Conservation (phyloP, 2,888 invertebrate species). For the Philereme vetulata region DNA sequence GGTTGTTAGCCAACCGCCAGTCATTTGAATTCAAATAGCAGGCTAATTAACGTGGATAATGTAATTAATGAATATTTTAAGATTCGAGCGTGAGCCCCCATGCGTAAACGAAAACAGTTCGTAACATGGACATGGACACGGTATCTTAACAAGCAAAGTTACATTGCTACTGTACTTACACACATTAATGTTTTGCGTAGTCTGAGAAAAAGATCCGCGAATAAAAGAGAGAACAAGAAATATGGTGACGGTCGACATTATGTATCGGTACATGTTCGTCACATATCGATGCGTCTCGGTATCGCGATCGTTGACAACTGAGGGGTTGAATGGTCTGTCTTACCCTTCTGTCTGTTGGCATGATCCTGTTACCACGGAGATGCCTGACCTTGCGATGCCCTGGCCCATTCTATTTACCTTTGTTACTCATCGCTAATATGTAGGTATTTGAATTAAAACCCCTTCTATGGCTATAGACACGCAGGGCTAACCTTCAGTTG, state of each 20-base stretch:
- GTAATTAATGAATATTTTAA: slow-evolving; percentile 37
- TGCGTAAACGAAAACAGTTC: slow-evolving; percentile 34
- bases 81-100: slow-evolving; percentile 30
- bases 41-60: slow-evolving; percentile 35
- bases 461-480: slow-evolving; percentile 1
- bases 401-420: slow-evolving; percentile 65
- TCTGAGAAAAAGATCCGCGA: slow-evolving; percentile 72
- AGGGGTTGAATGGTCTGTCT: slow-evolving; percentile 35
- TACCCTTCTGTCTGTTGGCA: slow-evolving; percentile 52
- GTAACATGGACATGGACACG: slow-evolving; percentile 9
- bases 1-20: slow-evolving; percentile 23
- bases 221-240: slow-evolving; percentile 49
- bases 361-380: slow-evolving; percentile 70
- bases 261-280: slow-evolving; percentile 33
- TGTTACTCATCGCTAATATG: slow-evolving; percentile 50
- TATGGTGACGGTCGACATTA: slow-evolving; percentile 41
- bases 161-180: slow-evolving; percentile 80
- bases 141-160: slow-evolving; percentile 6
- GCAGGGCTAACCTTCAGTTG: slow-evolving; percentile 3
- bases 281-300: slow-evolving; percentile 20
- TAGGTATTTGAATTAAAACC: slow-evolving; percentile 21
- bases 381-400: slow-evolving; percentile 66
- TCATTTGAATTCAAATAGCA: slow-evolving; percentile 34
- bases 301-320: slow-evolving; percentile 28
- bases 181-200: slow-evolving; percentile 89